phyloP scores from a whole-genome alignment of 2,797 vertebrate genomes.

The Sebastes kiyomatsui region DNA sequence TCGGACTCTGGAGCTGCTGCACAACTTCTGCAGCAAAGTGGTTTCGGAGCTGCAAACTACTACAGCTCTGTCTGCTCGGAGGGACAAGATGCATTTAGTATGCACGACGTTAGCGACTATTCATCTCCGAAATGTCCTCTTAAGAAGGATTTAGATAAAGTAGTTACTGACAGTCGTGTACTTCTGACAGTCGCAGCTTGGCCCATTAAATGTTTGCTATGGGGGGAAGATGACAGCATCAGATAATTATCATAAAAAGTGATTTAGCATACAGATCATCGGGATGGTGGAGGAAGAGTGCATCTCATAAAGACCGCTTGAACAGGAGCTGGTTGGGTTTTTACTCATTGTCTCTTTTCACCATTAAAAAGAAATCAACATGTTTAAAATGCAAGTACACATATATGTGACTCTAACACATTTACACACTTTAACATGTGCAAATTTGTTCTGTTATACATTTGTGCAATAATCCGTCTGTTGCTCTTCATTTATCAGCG shows the following conservation, averaged over 20 bases:
- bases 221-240: neutral
- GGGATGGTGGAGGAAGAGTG: neutral
- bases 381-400: neutral
- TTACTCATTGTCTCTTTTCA: neutral
- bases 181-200: neutral
- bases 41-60: conserved; percentile 11
- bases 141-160: conserved; percentile 9
- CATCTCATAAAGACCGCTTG: neutral
- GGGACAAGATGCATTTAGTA: conserved; percentile 10
- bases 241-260: conserved; percentile 17
- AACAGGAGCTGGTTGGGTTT: neutral
- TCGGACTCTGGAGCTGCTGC: conserved; percentile 21
- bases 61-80: neutral
- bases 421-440: neutral
- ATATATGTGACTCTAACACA: neutral
- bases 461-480: neutral
- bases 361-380: neutral
- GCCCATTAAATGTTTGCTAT: neutral
- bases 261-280: conserved; percentile 14
- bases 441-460: neutral
- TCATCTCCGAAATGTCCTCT: conserved; percentile 20
- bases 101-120: neutral
- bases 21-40: conserved; percentile 12
- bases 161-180: neutral
- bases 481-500: neutral